phyloP scores from a whole-genome alignment of 2,888 invertebrate genomes.

The Polylopha cassiicola region DNA sequence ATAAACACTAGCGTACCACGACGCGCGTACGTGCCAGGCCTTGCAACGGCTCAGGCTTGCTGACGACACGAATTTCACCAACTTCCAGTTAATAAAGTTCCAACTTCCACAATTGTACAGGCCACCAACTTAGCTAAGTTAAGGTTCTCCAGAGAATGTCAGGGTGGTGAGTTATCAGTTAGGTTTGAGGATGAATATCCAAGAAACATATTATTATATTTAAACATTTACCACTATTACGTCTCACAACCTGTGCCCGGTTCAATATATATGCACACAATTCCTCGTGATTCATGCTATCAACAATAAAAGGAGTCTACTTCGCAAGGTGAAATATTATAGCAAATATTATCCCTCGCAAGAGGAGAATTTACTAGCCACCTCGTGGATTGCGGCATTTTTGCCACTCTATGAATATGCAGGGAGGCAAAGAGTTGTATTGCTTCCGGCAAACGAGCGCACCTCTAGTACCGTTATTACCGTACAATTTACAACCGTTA shows the following conservation, averaged over 20 bases:
- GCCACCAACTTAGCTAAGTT: constrained; percentile 28
- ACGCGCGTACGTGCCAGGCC: constrained; percentile 48
- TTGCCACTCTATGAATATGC: constrained; percentile 48
- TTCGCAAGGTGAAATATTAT: constrained; percentile 16
- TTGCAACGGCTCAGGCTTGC: constrained; percentile 37
- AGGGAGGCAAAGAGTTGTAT: constrained; percentile 43
- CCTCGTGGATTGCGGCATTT: constrained; percentile 36
- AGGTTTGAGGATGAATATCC: constrained; percentile 1
- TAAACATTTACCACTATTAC: too few relatives aligned
- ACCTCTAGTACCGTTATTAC: constrained; percentile 41
- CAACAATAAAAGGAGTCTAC: too few relatives aligned
- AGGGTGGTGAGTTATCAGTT: constrained; percentile 23
- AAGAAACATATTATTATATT: too few relatives aligned
- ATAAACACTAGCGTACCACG: constrained; percentile 18
- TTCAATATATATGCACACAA: too few relatives aligned
- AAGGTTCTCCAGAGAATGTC: constrained; percentile 31
- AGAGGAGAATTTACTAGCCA: constrained; percentile 23
- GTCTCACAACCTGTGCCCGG: too few relatives aligned
- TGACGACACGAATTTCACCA: constrained; percentile 46
- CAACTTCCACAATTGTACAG: constrained; percentile 30
- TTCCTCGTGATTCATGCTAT: too few relatives aligned
- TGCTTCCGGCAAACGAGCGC: constrained; percentile 40
- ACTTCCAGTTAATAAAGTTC: constrained; percentile 52
- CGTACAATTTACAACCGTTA: constrained; percentile 57
- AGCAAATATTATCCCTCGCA: constrained; percentile 4